Percentiles rank a stretch among this genome's conserved stretches.
phyloP scores from a whole-genome alignment of 2,888 invertebrate genomes.

The Diaphora mendica region DNA sequence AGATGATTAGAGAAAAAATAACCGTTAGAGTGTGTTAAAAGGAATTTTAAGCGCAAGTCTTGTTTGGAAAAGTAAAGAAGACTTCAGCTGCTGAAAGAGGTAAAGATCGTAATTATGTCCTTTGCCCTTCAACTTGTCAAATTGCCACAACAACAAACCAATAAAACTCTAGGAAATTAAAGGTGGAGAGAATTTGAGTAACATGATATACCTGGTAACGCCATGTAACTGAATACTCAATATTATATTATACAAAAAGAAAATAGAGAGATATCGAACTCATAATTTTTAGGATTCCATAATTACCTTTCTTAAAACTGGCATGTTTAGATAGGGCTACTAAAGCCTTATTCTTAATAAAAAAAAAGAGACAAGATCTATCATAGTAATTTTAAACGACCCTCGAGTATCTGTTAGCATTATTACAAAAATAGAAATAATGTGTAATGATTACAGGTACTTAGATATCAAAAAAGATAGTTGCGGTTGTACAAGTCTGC shows the following conservation, averaged over 20 bases:
- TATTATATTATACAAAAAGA: background rate
- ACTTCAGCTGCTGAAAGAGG: too few relatives aligned
- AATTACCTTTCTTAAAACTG: background rate
- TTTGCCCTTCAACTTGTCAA: too few relatives aligned
- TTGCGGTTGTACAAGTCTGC: slow-evolving; percentile 7
- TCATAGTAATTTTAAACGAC: background rate
- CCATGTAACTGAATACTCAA: background rate
- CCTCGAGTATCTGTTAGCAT: background rate
- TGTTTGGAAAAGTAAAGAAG: too few relatives aligned
- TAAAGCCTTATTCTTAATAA: background rate
- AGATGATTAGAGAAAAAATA: too few relatives aligned
- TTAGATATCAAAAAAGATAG: slow-evolving; percentile 1
- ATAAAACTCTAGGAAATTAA: too few relatives aligned
- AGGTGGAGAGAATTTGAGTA: background rate
- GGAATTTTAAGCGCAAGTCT: too few relatives aligned
- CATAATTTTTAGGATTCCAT: background rate
- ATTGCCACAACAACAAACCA: too few relatives aligned
- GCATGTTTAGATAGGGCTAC: background rate
- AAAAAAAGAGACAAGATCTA: background rate
- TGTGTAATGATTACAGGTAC: background rate
- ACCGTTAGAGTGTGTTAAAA: too few relatives aligned
- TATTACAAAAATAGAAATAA: background rate
- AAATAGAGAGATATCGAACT: too few relatives aligned
- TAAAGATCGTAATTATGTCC: too few relatives aligned
- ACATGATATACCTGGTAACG: background rate